phyloP scores from a whole-genome alignment of 1,140 invertebrate species.

The Drosophila ambigua region DNA sequence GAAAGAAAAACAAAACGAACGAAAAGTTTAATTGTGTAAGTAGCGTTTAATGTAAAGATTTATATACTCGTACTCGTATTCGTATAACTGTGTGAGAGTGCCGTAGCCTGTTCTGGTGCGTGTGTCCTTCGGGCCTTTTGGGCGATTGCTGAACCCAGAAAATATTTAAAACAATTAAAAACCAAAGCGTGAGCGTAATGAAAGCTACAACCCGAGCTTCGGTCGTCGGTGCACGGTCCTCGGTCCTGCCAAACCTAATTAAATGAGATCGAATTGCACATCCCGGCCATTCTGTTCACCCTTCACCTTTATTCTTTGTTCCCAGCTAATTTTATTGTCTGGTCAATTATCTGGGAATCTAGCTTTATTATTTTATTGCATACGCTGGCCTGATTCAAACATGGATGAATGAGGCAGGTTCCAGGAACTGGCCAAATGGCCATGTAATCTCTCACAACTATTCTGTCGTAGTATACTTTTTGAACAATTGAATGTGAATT shows the following conservation, averaged over 20 bases:
- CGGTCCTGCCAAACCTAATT: constrained; percentile 25
- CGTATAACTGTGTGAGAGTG: constrained; percentile 15
- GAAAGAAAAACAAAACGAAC: constrained; percentile 6
- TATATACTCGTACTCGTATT: constrained; percentile 10
- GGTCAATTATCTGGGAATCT: constrained; percentile 29
- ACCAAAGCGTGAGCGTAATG: constrained; percentile 21
- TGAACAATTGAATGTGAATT: not conserved
- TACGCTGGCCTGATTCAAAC: constrained; percentile 11
- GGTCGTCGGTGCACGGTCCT: not conserved
- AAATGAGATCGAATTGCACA: constrained; percentile 18
- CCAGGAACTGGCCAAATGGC: constrained; percentile 8
- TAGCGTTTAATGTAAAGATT: constrained; percentile 29
- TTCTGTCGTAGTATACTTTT: constrained; percentile 34
- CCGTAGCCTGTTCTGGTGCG: constrained; percentile 38
- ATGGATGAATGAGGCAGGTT: not conserved
- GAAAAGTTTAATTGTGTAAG: constrained; percentile 43
- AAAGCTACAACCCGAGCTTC: constrained; percentile 18
- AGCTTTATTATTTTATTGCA: constrained; percentile 19
- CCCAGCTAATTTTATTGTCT: constrained; percentile 28
- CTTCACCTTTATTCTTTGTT: not conserved
- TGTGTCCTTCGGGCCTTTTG: constrained; percentile 51
- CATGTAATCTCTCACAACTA: constrained; percentile 14
- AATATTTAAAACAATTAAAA: constrained; percentile 67
- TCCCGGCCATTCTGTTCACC: constrained; percentile 2
- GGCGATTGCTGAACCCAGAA: constrained; percentile 16